A percentile compares a stretch with the other conserved stretches of the same genome.
Evolutionary conservation across 2,113 vertebrate genomes (phyloP).

Genomic region (Tragelaphus buxtoni): DNA sequence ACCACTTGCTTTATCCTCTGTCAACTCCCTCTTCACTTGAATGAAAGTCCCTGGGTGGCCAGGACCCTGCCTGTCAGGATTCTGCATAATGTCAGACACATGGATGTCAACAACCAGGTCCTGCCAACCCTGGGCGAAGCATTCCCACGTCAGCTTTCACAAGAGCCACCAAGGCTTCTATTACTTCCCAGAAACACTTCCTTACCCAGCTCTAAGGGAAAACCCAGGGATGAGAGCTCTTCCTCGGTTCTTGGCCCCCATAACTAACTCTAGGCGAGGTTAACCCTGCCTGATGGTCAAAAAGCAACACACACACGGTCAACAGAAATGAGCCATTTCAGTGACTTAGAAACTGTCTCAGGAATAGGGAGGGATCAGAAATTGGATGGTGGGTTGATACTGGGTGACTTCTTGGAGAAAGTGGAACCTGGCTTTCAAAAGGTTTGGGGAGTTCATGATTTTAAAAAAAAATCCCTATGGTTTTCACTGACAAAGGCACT

Average conservation of each 20-base stretch:
- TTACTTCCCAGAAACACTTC: background rate
- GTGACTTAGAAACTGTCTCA: background rate
- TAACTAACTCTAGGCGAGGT: background rate
- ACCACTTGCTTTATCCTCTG: rapidly evolving
- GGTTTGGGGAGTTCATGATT: background rate
- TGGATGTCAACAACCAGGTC: background rate
- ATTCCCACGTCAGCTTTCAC: rapidly evolving
- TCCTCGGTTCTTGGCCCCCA: background rate
- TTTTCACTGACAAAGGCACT: background rate
- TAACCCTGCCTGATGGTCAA: background rate
- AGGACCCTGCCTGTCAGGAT: too few species aligned
- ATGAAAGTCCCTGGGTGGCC: background rate
- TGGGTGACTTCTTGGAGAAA: background rate
- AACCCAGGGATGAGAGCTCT: too few species aligned
- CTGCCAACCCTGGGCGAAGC: rapidly evolving
- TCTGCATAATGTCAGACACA: background rate
- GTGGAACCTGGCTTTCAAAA: background rate
- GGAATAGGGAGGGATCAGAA: background rate
- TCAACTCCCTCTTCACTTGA: background rate
- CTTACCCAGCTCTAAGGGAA: background rate
- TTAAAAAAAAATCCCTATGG: background rate
- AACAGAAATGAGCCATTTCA: background rate
- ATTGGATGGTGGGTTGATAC: background rate
- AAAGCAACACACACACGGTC: background rate
- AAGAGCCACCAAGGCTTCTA: background rate